These are phyloP conservation scores for Eurypyga helias DNA, from an alignment of 2,113 vertebrate genomes.

Conservation along the genomic window DNA sequence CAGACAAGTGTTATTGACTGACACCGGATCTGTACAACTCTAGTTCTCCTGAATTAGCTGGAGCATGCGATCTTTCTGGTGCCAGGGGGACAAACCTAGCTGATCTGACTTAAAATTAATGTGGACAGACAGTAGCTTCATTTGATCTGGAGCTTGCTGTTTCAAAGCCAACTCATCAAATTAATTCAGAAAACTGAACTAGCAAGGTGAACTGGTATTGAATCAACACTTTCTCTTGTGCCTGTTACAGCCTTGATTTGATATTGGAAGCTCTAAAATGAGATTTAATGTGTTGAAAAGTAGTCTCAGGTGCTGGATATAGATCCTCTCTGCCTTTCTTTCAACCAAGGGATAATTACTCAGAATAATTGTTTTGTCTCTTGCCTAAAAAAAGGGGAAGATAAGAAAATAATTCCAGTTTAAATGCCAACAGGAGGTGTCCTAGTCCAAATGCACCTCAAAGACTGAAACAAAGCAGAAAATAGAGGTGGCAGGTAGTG, in stretches of 20 bases:
- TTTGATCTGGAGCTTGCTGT: neutral
- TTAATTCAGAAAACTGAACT: neutral
- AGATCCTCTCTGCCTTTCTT: neutral
- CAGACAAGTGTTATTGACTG: neutral
- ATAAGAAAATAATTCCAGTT: neutral
- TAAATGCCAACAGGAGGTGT: neutral
- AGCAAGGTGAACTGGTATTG: neutral
- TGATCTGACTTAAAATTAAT: neutral
- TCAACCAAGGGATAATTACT: neutral
- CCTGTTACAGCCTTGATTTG: neutral
- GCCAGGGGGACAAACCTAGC: neutral
- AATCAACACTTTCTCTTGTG: neutral
- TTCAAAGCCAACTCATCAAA: neutral
- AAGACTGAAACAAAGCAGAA: neutral
- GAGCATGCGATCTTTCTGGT: neutral
- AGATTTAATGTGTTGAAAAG: neutral
- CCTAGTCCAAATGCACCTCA: neutral
- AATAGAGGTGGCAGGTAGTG: neutral
- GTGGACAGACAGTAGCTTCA: neutral
- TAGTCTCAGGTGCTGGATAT: neutral
- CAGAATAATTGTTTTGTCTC: neutral
- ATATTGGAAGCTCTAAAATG: neutral
- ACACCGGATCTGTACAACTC: neutral
- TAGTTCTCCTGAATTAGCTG: neutral
- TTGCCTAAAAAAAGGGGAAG: neutral